Conservation (phyloP, 2,797 vertebrate species). For the Buphagus erythrorhynchus region DNA sequence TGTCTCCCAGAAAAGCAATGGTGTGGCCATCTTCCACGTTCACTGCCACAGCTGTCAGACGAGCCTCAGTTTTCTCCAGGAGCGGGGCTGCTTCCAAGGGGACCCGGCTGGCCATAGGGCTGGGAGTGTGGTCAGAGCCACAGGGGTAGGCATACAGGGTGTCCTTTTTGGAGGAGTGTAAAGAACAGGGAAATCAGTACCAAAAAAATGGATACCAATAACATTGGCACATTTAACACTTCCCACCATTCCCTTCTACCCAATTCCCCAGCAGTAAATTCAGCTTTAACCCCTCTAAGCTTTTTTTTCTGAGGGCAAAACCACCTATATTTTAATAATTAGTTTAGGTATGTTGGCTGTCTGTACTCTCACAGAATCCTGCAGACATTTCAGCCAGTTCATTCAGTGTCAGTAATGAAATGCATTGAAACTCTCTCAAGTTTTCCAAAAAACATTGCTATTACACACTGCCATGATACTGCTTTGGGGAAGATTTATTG, state of each 20-base stretch:
- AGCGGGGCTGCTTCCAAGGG: slow-evolving; percentile 85
- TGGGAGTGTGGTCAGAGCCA: slow-evolving; percentile 97
- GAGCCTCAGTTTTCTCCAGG: slow-evolving; percentile 86
- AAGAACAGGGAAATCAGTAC: background rate
- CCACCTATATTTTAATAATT: background rate
- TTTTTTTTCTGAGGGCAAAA: background rate
- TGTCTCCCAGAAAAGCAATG: slow-evolving; percentile 93
- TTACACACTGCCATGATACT: background rate
- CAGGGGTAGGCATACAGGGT: slow-evolving; percentile 94
- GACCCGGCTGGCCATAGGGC: slow-evolving; percentile 93
- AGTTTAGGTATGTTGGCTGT: background rate
- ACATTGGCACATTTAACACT: background rate
- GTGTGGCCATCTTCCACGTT: slow-evolving; percentile 87
- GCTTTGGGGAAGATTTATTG: background rate
- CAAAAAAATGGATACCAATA: background rate
- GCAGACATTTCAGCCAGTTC: background rate
- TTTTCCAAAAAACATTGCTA: background rate
- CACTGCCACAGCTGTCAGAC: slow-evolving; percentile 91
- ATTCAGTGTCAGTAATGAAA: background rate
- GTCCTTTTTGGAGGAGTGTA: slow-evolving; percentile 77
- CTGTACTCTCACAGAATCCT: background rate
- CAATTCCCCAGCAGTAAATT: background rate
- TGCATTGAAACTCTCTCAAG: background rate
- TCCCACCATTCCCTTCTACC: background rate
- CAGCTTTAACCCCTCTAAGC: background rate